phyloP scores from a whole-genome alignment of 1,140 invertebrate genomes.

The Drosophila mauritiana region DNA sequence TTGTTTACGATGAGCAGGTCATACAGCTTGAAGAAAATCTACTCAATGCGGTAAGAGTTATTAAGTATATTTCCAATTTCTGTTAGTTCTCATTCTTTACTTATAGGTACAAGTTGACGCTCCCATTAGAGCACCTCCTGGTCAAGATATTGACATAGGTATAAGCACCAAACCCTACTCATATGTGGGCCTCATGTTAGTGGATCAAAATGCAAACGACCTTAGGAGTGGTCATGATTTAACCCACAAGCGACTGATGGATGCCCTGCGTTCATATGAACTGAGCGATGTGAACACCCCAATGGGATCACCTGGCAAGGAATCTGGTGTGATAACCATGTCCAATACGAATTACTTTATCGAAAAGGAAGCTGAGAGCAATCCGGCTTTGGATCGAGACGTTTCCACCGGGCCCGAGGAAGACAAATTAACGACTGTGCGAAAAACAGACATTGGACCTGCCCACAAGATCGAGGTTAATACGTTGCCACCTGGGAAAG shows the following conservation, averaged over 20 bases:
- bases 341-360: conserved; percentile 78
- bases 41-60: conserved; percentile 89
- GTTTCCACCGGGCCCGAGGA: conserved; percentile 57
- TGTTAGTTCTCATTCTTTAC: neutral
- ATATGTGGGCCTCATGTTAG: conserved; percentile 92
- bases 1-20: conserved; percentile 93
- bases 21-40: conserved; percentile 91
- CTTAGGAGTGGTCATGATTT: conserved; percentile 87
- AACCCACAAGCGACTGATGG: conserved; percentile 73
- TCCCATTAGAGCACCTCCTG: conserved; percentile 88
- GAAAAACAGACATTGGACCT: conserved; percentile 83
- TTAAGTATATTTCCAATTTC: too few relatives aligned
- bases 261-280: conserved; percentile 85
- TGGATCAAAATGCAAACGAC: conserved; percentile 94
- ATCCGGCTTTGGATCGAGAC: conserved; percentile 45
- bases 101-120: conserved; percentile 74
- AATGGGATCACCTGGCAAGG: conserved; percentile 78
- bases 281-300: conserved; percentile 72
- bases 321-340: conserved; percentile 80
- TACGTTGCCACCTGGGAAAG: conserved; percentile 92
- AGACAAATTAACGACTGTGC: conserved; percentile 71
- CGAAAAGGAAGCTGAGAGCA: conserved; percentile 73
- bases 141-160: conserved; percentile 89
- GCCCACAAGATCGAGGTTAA: conserved; percentile 86
- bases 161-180: conserved; percentile 93